Evolutionary conservation across 1,140 invertebrate genomes (phyloP).

Genomic region (Artemia franciscana): DNA sequence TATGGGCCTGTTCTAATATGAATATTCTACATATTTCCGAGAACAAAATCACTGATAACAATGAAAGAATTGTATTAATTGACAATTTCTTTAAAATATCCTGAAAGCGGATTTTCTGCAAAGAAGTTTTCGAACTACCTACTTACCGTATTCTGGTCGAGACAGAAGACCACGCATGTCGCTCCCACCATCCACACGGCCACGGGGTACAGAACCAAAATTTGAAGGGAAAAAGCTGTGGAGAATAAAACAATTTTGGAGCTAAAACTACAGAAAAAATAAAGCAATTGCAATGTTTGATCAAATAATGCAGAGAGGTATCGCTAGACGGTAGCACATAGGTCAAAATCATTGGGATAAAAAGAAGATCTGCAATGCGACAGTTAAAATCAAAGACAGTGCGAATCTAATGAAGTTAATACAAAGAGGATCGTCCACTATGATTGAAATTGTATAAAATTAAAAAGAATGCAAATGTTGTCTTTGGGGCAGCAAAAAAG

Average conservation of each 20-base stretch:
- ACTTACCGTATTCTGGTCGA: not conserved
- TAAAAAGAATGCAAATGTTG: too few species aligned
- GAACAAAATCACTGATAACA: not conserved
- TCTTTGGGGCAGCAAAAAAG: too few species aligned
- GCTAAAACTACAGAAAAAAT: not conserved
- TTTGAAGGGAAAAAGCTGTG: not conserved
- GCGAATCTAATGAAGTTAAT: too few species aligned
- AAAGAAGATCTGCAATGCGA: not conserved
- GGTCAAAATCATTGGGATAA: not conserved
- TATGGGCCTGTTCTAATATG: not conserved
- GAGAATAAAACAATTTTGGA: not conserved
- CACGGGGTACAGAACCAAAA: not conserved
- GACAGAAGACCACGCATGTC: not conserved
- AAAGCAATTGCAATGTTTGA: not conserved
- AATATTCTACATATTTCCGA: not conserved
- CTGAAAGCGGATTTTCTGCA: not conserved
- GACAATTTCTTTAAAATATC: not conserved
- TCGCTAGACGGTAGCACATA: not conserved
- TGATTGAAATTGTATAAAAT: too few species aligned
- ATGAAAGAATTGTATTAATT: not conserved
- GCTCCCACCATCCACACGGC: not conserved
- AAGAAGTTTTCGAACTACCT: not conserved
- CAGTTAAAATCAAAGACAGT: too few species aligned
- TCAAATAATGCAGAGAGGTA: not conserved
- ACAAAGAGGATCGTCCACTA: too few species aligned